These are phyloP conservation scores for Physocephala rufipes DNA, from an alignment of 2,888 invertebrate genomes.

Conservation along the genomic window DNA sequence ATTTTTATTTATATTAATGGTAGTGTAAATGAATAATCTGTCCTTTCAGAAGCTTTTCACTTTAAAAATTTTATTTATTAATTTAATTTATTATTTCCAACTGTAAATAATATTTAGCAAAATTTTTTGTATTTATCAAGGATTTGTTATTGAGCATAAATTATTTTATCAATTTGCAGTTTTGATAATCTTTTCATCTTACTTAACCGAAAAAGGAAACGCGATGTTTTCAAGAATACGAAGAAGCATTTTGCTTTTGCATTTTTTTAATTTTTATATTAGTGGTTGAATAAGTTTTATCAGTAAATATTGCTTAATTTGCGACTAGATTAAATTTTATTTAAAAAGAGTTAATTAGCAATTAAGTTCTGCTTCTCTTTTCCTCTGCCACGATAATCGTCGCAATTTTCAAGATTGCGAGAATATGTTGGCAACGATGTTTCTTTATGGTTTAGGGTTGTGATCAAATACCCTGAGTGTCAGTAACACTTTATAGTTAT, in stretches of 20 bases:
- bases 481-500: too few species aligned
- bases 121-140: not conserved
- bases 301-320: constrained; percentile 30
- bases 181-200: not conserved
- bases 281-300: not conserved
- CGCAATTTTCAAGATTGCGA: not conserved
- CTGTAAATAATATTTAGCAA: not conserved
- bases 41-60: not conserved
- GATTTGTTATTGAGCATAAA: not conserved
- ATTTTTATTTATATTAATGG: not conserved
- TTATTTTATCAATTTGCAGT: not conserved
- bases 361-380: not conserved
- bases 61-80: not conserved
- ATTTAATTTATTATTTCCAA: not conserved
- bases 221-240: too few species aligned
- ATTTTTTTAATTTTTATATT: not conserved
- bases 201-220: not conserved
- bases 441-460: not conserved
- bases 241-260: too few species aligned
- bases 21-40: not conserved
- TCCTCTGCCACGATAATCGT: not conserved
- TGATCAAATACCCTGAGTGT: not conserved
- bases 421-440: not conserved
- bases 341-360: not conserved
- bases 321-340: constrained; percentile 23